These are phyloP conservation scores for Oryzias dopingdopingensis DNA, from an alignment of 2,797 vertebrate genomes.

Conservation along the genomic window DNA sequence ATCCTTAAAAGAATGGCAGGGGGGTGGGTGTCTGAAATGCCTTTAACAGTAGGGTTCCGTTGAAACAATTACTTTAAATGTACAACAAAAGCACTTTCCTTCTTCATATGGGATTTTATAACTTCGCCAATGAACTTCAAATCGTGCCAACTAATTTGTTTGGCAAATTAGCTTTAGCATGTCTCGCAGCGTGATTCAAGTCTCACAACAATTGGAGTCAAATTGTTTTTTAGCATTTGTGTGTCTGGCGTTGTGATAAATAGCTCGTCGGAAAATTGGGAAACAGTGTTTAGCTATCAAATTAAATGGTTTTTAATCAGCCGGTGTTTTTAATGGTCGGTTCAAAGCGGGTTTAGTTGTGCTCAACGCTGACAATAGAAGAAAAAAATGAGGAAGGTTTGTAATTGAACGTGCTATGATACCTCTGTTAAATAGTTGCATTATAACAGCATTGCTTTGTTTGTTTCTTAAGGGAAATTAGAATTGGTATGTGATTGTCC, in stretches of 20 bases:
- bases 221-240: constrained; percentile 75
- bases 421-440: constrained; percentile 65
- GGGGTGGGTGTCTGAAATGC: constrained; percentile 69
- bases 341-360: constrained; percentile 63
- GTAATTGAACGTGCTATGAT: constrained; percentile 72
- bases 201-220: constrained; percentile 74
- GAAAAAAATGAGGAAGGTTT: constrained; percentile 62
- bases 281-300: constrained; percentile 73
- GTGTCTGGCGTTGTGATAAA: constrained; percentile 71
- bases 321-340: constrained; percentile 73
- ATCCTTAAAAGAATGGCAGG: constrained; percentile 67
- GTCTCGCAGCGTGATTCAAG: constrained; percentile 75
- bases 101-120: constrained; percentile 75
- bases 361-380: constrained; percentile 69
- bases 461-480: constrained; percentile 55
- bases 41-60: constrained; percentile 65
- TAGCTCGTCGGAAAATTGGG: constrained; percentile 68
- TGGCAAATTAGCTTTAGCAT: constrained; percentile 79
- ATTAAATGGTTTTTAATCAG: constrained; percentile 80
- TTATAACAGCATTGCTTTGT: constrained; percentile 65
- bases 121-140: constrained; percentile 71
- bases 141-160: constrained; percentile 76
- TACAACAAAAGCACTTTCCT: constrained; percentile 65
- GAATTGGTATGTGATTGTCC: constrained; percentile 50
- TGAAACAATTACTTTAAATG: constrained; percentile 77